Percentiles rank a stretch among this genome's conserved stretches.
Evolutionary conservation across 1,140 invertebrate genomes (phyloP).

Genomic region (Pachyrhynchus sulphureomaculatus): DNA sequence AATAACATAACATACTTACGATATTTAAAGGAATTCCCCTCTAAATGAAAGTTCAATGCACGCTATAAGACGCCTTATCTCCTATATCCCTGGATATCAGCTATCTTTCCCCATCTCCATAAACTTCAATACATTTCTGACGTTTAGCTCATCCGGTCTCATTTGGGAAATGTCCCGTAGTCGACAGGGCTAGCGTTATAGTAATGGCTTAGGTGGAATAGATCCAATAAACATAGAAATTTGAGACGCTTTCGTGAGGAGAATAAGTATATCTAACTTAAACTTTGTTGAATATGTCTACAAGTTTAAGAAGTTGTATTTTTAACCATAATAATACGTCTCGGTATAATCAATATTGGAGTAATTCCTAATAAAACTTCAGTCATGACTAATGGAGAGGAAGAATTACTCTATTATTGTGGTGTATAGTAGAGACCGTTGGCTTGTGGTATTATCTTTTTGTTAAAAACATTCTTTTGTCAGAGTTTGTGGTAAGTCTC

Average conservation of each 20-base stretch:
- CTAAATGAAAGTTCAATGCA: slow-evolving; percentile 28
- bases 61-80: slow-evolving; percentile 11
- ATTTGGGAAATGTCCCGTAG: slow-evolving; percentile 40
- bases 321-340: too few relatives aligned
- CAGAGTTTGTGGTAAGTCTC: too few relatives aligned
- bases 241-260: slow-evolving; percentile 30
- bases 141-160: slow-evolving; percentile 39
- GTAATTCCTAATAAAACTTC: too few relatives aligned
- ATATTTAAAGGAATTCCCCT: background rate
- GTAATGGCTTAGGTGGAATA: slow-evolving; percentile 30
- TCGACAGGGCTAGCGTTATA: slow-evolving; percentile 25
- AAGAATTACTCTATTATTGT: too few relatives aligned
- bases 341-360: too few relatives aligned
- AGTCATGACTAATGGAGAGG: too few relatives aligned
- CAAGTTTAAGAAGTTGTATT: too few relatives aligned
- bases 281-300: too few relatives aligned
- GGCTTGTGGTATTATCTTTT: too few relatives aligned
- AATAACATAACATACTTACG: too few relatives aligned
- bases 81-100: slow-evolving; percentile 35
- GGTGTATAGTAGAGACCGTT: too few relatives aligned
- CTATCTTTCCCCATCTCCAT: slow-evolving; percentile 40
- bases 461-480: too few relatives aligned
- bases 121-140: slow-evolving; percentile 43
- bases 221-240: slow-evolving; percentile 25
- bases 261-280: slow-evolving; percentile 3